phyloP scores from a whole-genome alignment of 2,797 vertebrate species.

The Sphenopsis melanotis region DNA sequence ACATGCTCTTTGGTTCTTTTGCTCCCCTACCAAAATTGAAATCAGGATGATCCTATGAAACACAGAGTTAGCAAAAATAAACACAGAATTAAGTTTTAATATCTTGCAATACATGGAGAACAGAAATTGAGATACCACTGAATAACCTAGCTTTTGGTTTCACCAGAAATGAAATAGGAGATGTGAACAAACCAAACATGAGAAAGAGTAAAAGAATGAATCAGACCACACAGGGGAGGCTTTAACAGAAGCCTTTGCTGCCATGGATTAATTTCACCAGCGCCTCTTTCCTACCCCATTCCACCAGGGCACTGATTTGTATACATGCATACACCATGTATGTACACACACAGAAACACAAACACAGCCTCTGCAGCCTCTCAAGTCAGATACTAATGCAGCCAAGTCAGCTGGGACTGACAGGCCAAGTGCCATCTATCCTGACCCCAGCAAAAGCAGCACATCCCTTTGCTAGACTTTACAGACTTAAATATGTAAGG shows the following conservation, averaged over 20 bases:
- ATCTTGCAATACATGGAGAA: background rate
- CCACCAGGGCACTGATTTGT: background rate
- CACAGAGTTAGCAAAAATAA: background rate
- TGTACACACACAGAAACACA: background rate
- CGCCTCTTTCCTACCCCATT: background rate
- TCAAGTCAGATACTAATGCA: background rate
- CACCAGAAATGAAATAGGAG: background rate
- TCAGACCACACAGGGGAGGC: background rate
- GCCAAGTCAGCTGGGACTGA: background rate
- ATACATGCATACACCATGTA: accelerated
- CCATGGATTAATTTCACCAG: background rate
- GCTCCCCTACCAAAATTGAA: background rate
- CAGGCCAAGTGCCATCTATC: background rate
- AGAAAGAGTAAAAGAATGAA: background rate
- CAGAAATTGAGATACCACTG: background rate
- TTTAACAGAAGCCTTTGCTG: background rate
- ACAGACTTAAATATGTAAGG: background rate
- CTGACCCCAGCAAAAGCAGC: background rate
- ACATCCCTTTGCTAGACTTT: background rate
- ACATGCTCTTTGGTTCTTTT: background rate
- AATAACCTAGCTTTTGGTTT: background rate
- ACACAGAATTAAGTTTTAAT: background rate
- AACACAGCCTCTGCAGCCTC: background rate
- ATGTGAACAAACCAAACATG: background rate
- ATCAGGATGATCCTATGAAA: background rate